Percentiles rank a stretch among this genome's conserved stretches.
phyloP scores from a whole-genome alignment of 92 coral and sea anemone species.

The Palythoa caribaeorum region DNA sequence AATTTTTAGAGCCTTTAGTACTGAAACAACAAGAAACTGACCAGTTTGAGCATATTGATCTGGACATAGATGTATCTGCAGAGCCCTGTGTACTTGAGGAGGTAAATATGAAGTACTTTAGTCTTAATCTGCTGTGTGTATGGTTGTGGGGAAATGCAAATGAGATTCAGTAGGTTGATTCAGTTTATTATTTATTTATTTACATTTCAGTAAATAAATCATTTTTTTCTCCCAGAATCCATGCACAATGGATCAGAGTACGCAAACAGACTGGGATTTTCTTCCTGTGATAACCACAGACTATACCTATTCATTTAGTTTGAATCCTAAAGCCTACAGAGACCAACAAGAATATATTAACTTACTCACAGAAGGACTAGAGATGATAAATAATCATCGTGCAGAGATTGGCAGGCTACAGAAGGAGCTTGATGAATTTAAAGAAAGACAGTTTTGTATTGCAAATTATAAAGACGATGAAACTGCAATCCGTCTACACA shows the following conservation, averaged over 20 bases:
- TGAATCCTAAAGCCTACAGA: conserved; percentile 14
- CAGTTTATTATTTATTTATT: too few species aligned
- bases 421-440: conserved; percentile 51
- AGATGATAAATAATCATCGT: conserved; percentile 15
- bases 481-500: conserved; percentile 57
- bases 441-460: conserved; percentile 47
- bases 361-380: conserved; percentile 61
- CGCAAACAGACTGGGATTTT: conserved; percentile 1
- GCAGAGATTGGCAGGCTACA: not conserved
- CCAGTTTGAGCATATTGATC: too few species aligned
- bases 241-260: not conserved
- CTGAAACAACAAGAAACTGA: too few species aligned
- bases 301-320: conserved; percentile 66
- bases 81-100: too few species aligned
- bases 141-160: too few species aligned
- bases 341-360: conserved; percentile 35
- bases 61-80: too few species aligned
- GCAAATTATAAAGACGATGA: conserved; percentile 64
- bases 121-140: too few species aligned
- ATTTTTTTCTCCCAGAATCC: too few species aligned
- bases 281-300: conserved; percentile 2
- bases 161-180: too few species aligned
- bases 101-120: too few species aligned
- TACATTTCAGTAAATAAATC: too few species aligned
- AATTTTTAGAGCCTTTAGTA: too few species aligned